Conservation (phyloP, 23 tunicate genomes). For the Trididemnum clinides region DNA sequence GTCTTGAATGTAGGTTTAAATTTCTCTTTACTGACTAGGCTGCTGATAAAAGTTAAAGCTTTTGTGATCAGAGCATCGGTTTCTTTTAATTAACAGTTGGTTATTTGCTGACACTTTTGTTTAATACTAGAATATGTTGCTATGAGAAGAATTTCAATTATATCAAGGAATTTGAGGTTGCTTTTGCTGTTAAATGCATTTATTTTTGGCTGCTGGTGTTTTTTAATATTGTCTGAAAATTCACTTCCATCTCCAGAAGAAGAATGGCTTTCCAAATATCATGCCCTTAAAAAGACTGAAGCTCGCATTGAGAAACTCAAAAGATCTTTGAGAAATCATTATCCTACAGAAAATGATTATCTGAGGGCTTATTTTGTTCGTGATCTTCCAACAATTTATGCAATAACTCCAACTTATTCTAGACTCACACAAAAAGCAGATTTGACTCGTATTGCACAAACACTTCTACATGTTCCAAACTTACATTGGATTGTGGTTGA, state of each 20-base stretch:
- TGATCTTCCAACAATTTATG: conserved; percentile 71
- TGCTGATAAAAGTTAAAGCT: no score
- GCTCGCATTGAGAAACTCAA: neutral
- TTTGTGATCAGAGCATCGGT: no score
- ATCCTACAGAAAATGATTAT: neutral
- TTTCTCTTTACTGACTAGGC: no score
- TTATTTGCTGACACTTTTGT: neutral
- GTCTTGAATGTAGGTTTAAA: no score
- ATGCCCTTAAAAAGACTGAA: neutral
- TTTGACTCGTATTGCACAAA: conserved; percentile 76
- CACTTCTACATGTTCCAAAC: conserved; percentile 88
- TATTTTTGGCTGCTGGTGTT: conserved; percentile 16
- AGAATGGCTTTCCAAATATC: neutral
- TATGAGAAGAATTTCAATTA: neutral
- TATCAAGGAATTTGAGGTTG: neutral
- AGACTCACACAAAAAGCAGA: conserved; percentile 98
- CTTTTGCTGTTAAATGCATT: neutral
- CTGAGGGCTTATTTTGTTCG: neutral
- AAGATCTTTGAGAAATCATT: conserved; percentile 25
- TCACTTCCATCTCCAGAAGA: neutral
- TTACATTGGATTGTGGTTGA: conserved; percentile 95
- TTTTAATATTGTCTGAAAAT: neutral
- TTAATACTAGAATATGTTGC: neutral
- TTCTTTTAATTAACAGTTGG: no score
- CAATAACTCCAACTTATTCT: conserved; percentile 92